Evolutionary conservation across 2,888 invertebrate species (phyloP), one percentile per base, ranked within the genome.

Genomic region (Ecliptopera silaceata): DNA sequence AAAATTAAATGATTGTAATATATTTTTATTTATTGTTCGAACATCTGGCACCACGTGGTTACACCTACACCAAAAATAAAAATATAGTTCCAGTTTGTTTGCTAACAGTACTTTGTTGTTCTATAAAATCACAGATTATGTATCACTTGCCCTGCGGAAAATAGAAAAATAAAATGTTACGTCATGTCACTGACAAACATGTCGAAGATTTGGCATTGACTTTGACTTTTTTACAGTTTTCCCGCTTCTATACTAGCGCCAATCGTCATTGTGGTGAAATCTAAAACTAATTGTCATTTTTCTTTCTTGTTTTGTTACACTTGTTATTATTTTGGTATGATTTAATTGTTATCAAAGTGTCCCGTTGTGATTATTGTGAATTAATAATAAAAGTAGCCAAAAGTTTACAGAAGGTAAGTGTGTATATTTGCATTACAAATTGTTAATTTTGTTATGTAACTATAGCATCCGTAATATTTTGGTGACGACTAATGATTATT

Each of bases 381-480:
- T 65, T 26, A 53, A 56, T 67, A 68, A 38, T 39, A 18, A 20
- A 22, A 26, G 26, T 26, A 8, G 2, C 12, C 2, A 41, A n/a
- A n/a, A n/a, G n/a, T 12, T 18, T 39, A 18, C 6, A 18, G 6
- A 74, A 80, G 88, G 88, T 88, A 80, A 86, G 87, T 58, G 38
- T 74, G 57, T 41, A 56, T 55, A 15, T 32, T 60, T 20, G 6
- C 34, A 15, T 12, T 34, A 26, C 6, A 17, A 15, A n/a, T 22
- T 54, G 70, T 56, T 61, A 55, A n/a, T 58, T 55, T 65, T 75
- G 72, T 88, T 88, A 88, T 88, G 80, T 88, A 88, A 88, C 71
- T 71, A 68, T 56, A 51, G 54, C 67, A 20, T 20, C 49, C 12
- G 12, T 32, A 6, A 13, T 36, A 2, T 36, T 46, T 34, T 34